Conservation (phyloP, 2,888 invertebrate genomes). For the Melieria crassipennis region DNA sequence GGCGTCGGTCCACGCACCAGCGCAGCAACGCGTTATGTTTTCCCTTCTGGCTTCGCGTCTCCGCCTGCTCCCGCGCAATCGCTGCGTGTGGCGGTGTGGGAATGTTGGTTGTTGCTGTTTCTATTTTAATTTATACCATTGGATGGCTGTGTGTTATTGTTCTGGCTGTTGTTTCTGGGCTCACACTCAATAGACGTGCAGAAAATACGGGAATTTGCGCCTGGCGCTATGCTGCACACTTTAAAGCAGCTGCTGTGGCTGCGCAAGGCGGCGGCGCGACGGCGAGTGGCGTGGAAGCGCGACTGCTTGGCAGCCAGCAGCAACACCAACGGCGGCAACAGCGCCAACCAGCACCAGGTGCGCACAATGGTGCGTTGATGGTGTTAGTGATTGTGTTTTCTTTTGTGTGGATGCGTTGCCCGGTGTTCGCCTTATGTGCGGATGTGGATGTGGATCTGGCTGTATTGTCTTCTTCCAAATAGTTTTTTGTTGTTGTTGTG, state of each 20-base stretch:
- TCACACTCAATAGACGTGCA: background rate
- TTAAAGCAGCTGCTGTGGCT: background rate
- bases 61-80: no score
- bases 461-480: no score
- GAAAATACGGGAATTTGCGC: background rate
- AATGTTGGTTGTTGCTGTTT: background rate
- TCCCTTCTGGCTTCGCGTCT: background rate
- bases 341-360: conserved; percentile 39
- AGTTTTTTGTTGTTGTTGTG: no score
- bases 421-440: no score
- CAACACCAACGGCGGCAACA: no score
- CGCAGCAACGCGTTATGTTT: conserved; percentile 3
- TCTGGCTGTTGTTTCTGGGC: conserved; percentile 1
- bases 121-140: conserved; percentile 39
- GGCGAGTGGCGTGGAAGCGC: background rate
- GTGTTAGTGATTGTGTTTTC: conserved; percentile 29
- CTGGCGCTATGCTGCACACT: background rate
- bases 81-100: no score
- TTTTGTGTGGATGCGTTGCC: background rate
- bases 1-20: conserved; percentile 10
- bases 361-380: conserved; percentile 45
- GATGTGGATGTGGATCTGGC: no score
- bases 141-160: conserved; percentile 27
- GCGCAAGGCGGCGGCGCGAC: background rate
- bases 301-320: conserved; percentile 8